Base-by-base conservation (phyloP, 2,888 invertebrate genomes). In the Leucoma salicis region DNA sequence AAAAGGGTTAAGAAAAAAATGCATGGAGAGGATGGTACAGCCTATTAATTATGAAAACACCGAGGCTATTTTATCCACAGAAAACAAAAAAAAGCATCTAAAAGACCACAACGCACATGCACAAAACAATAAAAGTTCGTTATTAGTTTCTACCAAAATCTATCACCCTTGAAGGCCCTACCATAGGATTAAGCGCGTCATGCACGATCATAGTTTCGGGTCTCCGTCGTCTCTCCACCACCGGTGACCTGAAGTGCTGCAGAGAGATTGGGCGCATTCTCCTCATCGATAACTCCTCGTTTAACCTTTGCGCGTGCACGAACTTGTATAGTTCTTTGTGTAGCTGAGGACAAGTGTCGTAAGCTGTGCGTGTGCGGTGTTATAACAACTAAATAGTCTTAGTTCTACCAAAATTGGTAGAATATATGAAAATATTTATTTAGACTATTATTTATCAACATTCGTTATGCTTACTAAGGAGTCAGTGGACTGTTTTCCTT, bases 321-420 rank as follows among this genome's bases (percentile, higher is more conserved):
- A 74, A 74, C 37, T 64, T 70, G 75, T 83, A 78, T 48, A 86
- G 57, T 68, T 86, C 85, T 58, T 73, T 78, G 81, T 88, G 84
- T 49, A 87, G 66, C 87, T 88, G 81, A 38, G 71, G 60, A 63
- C 52, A 57, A 45, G 27, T 14, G 25, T 13, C 6, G 13, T 18
- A 14, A 6, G 21, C 32, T 31, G 45, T 36, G 42, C 33, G 15
- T 21, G 29, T 11, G 29, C 13, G 21, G 21, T 13, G 12, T 29
- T n/a, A 28, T 16, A 31, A 24, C 8, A 10, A 2, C 11, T 13
- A 29, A 12, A 29, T 21, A 28, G 7, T 21, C 21, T 8, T 8
- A 21, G 8, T 21, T 16, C 1, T 21, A 21, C 7, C 8, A 21
- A 8, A 21, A 21, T 8, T 21, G 21, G 21, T 21, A 21, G 21